A percentile compares a stretch with the other conserved stretches of the same genome.
These are phyloP conservation scores for Leuciscus waleckii DNA, from an alignment of 2,797 vertebrate species.

Conservation along the genomic window DNA sequence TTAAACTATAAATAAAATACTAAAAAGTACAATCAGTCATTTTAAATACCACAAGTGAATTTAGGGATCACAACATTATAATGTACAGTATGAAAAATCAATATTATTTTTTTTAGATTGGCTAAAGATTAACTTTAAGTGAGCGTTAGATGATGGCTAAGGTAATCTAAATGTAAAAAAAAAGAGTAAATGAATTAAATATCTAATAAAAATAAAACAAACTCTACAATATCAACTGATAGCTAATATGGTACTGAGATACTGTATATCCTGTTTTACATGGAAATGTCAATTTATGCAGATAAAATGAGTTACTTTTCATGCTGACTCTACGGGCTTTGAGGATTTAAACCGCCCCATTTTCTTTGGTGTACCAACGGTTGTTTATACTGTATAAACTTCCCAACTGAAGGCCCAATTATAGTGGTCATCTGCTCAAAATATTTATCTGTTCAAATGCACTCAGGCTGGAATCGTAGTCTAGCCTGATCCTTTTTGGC, in stretches of 20 bases:
- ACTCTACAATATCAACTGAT: neutral
- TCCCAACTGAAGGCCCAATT: neutral
- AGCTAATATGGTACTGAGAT: neutral
- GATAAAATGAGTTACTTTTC: slow-evolving; percentile 2
- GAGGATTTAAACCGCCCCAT: slow-evolving; percentile 5
- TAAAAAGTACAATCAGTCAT: neutral
- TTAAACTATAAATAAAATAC: neutral
- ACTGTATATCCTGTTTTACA: neutral
- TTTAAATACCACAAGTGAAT: neutral
- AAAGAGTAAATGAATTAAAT: neutral
- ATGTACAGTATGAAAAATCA: neutral
- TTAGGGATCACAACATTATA: neutral
- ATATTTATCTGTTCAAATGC: slow-evolving; percentile 28
- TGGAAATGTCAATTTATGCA: neutral
- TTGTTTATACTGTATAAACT: slow-evolving; percentile 41
- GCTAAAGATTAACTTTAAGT: neutral
- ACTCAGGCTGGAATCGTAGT: neutral
- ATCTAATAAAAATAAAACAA: neutral
- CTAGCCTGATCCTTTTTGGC: slow-evolving; percentile 16
- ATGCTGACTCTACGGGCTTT: neutral
- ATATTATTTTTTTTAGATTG: neutral
- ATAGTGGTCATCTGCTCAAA: slow-evolving; percentile 22
- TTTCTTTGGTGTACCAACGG: slow-evolving; percentile 10
- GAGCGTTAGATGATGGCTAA: neutral
- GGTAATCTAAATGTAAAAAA: neutral